Base-by-base conservation (phyloP, 2,797 vertebrate species). In the Rhyacichthys aspro region DNA sequence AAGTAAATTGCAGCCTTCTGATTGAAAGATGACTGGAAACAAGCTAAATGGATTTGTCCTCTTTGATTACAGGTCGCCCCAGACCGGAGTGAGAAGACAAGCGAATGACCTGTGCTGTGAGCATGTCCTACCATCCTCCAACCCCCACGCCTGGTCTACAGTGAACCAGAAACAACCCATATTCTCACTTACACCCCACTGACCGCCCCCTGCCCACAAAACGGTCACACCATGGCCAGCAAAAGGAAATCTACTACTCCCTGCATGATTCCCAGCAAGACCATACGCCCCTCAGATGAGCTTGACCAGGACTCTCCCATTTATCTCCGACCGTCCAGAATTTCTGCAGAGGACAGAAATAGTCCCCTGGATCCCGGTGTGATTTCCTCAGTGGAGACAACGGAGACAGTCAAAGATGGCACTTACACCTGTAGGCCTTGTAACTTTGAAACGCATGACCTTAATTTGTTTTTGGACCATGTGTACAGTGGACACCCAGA, bases 181-280 rank as follows among this genome's bases (percentile, higher is more conserved):
- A 54, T 65, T 79, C 72, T 53, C 63, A 43, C 49, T 68, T 64
- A 18, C 67, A 65, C 60, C 54, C 19, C 17, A 5, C 63, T 41
- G 61, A 70, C 60, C 62, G 33, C 4, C 55, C 55, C 55, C 55
- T 36, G 52, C 56, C 59, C 60, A 41, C 56, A 54, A 55, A 43
- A 62, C 47, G 59, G 60, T 64, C 72, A 53, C 64, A 64, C 43
- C 50, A 99, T 99, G 98, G 98, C 98, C 82, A 99, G 98, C 93
- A 99, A 98, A 89, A 93, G 98, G 85, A 99, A 99, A 86, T 98
- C 96, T 15, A 96, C 96, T 15, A 95, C 92, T n/a, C 98, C 98
- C 3, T 99, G 98, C 77, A 99, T 99, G 98, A 99, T 99, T 86
- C 96, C 98, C 0, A 89, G 95, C 53, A 99, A 99, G 89, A 84